Evolutionary conservation across 2,888 invertebrate genomes (phyloP).

Genomic region (Fabriciana adippe): DNA sequence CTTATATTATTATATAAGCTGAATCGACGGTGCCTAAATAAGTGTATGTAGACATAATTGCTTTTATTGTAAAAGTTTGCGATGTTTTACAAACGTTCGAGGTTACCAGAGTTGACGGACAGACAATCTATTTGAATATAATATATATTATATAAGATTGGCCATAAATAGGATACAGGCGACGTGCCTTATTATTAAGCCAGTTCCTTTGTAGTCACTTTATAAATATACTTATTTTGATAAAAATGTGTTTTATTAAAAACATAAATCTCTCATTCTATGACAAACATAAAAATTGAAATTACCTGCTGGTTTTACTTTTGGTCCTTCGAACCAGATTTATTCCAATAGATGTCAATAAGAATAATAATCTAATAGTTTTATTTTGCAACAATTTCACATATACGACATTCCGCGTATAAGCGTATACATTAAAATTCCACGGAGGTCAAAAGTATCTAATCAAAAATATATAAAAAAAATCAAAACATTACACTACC

Average conservation of each 20-base stretch:
- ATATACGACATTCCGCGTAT: too few relatives aligned
- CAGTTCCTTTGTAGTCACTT: constrained; percentile 70
- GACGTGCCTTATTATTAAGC: constrained; percentile 64
- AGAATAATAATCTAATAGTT: too few relatives aligned
- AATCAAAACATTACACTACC: too few relatives aligned
- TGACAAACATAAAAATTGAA: too few relatives aligned
- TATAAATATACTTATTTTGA: constrained; percentile 67
- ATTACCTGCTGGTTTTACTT: too few relatives aligned
- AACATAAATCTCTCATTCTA: neutral
- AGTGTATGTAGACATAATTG: constrained; percentile 28
- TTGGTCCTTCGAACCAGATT: too few relatives aligned
- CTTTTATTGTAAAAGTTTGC: constrained; percentile 12
- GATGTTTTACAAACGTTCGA: constrained; percentile 16
- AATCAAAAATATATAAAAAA: too few relatives aligned
- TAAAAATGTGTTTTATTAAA: constrained; percentile 44
- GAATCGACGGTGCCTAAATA: constrained; percentile 72
- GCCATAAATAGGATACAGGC: constrained; percentile 49
- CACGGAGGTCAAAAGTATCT: too few relatives aligned
- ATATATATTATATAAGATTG: constrained; percentile 31
- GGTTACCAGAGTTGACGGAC: constrained; percentile 30
- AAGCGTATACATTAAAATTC: too few relatives aligned
- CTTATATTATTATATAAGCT: constrained; percentile 55
- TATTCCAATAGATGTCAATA: too few relatives aligned
- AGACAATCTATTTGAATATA: constrained; percentile 8
- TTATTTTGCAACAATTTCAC: too few relatives aligned